Conservation (phyloP, 2,113 vertebrate genomes). For the Pachycephala philippinensis region DNA sequence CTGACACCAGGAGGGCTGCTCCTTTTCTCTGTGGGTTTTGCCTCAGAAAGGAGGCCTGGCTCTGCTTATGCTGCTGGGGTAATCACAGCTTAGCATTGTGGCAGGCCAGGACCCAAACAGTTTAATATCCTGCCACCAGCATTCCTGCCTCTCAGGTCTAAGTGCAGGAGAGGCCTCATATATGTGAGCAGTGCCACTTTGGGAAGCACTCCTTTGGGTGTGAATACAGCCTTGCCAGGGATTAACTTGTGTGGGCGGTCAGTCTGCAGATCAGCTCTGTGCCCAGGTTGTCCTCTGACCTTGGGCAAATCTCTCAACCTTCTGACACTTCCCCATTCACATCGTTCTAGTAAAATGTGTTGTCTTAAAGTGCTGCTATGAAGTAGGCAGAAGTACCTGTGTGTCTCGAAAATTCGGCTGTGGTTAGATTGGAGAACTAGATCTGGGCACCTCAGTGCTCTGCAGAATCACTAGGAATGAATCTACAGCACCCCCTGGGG, state of each 20-base stretch:
- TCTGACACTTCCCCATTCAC: neutral
- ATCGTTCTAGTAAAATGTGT: neutral
- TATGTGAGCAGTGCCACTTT: neutral
- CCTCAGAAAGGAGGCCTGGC: neutral
- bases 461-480: neutral
- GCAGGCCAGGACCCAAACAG: neutral
- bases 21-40: neutral
- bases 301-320: neutral
- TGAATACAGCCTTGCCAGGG: neutral
- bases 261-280: neutral
- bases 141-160: neutral
- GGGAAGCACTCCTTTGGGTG: neutral
- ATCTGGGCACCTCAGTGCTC: neutral
- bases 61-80: neutral
- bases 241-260: neutral
- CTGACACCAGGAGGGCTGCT: neutral
- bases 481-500: neutral
- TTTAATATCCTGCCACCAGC: neutral
- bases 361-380: neutral
- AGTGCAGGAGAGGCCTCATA: neutral
- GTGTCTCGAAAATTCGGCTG: neutral
- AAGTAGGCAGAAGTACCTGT: neutral
- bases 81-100: neutral
- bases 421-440: accelerated
- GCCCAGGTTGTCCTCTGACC: neutral